phyloP scores from a whole-genome alignment of 2,797 vertebrate species.

The Gila robusta region DNA sequence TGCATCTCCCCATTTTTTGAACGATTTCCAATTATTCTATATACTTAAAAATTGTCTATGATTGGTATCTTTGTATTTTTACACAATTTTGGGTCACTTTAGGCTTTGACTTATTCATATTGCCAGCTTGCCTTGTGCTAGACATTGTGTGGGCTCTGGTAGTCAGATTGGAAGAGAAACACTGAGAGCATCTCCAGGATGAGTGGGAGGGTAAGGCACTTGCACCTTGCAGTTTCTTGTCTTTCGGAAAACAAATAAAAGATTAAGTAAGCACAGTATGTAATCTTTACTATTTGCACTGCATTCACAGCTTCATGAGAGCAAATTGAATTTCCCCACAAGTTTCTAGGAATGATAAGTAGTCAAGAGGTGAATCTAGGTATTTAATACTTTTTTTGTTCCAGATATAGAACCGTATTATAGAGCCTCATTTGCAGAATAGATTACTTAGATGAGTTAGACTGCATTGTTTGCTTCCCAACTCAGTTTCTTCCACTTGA shows the following conservation, averaged over 20 bases:
- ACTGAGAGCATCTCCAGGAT: slow-evolving; percentile 18
- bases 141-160: slow-evolving; percentile 44
- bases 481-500: background rate
- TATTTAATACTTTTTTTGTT: background rate
- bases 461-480: background rate
- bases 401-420: background rate
- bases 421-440: slow-evolving; percentile 3
- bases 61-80: background rate
- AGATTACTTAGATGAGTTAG: background rate
- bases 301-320: slow-evolving; percentile 12
- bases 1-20: background rate
- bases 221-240: slow-evolving; percentile 36
- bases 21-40: background rate
- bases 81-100: slow-evolving; percentile 22
- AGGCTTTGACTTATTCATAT: slow-evolving; percentile 31
- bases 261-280: slow-evolving; percentile 33
- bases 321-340: slow-evolving; percentile 16
- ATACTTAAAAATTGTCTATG: background rate
- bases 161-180: slow-evolving; percentile 41
- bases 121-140: slow-evolving; percentile 40
- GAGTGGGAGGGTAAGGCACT: slow-evolving; percentile 40
- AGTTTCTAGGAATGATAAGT: slow-evolving; percentile 18
- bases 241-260: slow-evolving; percentile 37
- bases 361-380: background rate
- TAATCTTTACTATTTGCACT: slow-evolving; percentile 25